A percentile compares a stretch with the other conserved stretches of the same genome.
phyloP scores from a whole-genome alignment of 2,113 vertebrate species.

The Labeo catla region DNA sequence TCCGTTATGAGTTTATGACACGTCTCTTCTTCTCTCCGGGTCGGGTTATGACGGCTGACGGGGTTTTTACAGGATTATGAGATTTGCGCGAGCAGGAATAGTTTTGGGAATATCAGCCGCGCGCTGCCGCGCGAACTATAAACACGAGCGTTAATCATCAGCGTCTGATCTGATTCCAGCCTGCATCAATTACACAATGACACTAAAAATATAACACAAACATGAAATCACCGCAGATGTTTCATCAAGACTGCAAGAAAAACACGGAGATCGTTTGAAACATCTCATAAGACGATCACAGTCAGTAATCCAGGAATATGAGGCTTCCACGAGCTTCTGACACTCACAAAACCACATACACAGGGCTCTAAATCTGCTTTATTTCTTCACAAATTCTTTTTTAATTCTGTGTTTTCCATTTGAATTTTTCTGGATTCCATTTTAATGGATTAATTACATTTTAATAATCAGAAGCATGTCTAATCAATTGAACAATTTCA shows the following conservation, averaged over 20 bases:
- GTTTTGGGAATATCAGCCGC: not conserved
- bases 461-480: not conserved
- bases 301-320: not conserved
- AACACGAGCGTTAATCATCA: not conserved
- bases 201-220: not conserved
- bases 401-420: not conserved
- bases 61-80: not conserved
- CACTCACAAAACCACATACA: not conserved
- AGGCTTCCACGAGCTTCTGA: not conserved
- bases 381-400: not conserved
- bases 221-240: not conserved
- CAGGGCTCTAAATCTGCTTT: not conserved
- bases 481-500: not conserved
- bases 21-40: not conserved
- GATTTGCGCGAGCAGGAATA: not conserved
- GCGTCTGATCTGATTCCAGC: conserved; percentile 4
- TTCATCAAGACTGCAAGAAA: not conserved
- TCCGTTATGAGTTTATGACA: not conserved
- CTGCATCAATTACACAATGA: not conserved
- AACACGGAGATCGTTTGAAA: not conserved
- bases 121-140: not conserved
- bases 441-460: not conserved
- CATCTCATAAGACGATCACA: not conserved
- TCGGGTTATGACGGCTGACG: not conserved
- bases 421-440: not conserved